Conservation (phyloP, 2,888 invertebrate genomes). For the Drosophila macrothrix region DNA sequence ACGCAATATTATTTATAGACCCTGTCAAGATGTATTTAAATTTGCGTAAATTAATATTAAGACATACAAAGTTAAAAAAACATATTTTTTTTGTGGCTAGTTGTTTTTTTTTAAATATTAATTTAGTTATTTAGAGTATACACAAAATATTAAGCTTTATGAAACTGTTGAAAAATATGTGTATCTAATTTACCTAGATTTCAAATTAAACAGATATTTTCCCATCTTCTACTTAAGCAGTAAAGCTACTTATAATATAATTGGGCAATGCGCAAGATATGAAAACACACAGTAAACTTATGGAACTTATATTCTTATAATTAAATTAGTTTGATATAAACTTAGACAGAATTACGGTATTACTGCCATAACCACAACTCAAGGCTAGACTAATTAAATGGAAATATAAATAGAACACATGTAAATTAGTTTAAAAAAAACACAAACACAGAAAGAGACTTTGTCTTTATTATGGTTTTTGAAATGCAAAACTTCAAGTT, state of each 20-base stretch:
- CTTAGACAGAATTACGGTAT: background rate
- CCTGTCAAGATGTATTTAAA: background rate
- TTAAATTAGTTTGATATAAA: background rate
- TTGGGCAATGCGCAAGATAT: background rate
- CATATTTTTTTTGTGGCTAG: background rate
- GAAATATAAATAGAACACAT: background rate
- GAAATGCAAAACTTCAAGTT: background rate
- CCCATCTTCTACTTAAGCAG: background rate
- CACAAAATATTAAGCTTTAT: background rate
- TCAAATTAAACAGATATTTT: background rate
- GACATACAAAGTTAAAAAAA: background rate
- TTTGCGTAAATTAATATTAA: background rate
- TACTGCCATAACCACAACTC: background rate
- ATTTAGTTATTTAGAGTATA: background rate
- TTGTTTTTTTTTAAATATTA: background rate
- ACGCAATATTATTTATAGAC: background rate
- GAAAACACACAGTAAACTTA: background rate
- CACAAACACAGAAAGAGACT: background rate
- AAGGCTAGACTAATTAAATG: background rate
- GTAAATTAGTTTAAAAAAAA: background rate
- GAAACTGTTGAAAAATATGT: background rate
- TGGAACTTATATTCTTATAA: background rate
- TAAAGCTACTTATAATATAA: background rate
- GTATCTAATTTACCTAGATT: background rate
- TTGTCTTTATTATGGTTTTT: background rate